These are phyloP conservation scores for Trachelus iudaicus DNA, from an alignment of 2,888 invertebrate species.

Conservation along the genomic window DNA sequence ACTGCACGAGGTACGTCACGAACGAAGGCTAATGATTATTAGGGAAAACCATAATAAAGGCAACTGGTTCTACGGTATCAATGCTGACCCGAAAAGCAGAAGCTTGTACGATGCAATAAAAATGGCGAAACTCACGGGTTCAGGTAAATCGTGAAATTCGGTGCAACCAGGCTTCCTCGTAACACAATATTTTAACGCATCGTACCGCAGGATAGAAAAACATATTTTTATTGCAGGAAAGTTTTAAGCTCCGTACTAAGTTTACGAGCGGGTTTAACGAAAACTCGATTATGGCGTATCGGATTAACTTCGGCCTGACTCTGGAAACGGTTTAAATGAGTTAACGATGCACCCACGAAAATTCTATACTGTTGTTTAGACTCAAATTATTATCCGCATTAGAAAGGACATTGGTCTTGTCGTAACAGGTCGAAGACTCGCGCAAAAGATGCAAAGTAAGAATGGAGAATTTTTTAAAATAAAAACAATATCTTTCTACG, in stretches of 20 bases:
- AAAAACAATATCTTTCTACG: neutral
- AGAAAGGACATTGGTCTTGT: neutral
- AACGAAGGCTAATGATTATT: constrained; percentile 39
- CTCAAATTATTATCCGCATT: constrained; percentile 13
- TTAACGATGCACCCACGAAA: constrained; percentile 31
- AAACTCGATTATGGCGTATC: constrained; percentile 47
- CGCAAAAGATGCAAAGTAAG: neutral
- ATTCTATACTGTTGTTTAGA: neutral
- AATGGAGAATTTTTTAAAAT: neutral
- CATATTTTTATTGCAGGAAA: constrained; percentile 28
- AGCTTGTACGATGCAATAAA: neutral
- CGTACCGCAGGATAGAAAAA: constrained; percentile 9
- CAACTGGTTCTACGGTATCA: constrained; percentile 29
- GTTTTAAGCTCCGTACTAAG: constrained; percentile 12
- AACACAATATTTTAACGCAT: constrained; percentile 4
- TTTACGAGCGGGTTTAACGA: constrained; percentile 41
- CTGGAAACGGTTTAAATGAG: constrained; percentile 41
- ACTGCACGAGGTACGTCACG: neutral
- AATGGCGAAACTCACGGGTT: neutral
- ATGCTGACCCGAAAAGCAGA: neutral
- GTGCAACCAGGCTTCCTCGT: constrained; percentile 11
- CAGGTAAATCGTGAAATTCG: constrained; percentile 1
- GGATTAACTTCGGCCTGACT: constrained; percentile 54
- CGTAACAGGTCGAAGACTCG: neutral
- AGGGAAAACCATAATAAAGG: constrained; percentile 52